Base-by-base conservation (phyloP, 2,113 vertebrate genomes). In the Thunnus maccoyii region DNA sequence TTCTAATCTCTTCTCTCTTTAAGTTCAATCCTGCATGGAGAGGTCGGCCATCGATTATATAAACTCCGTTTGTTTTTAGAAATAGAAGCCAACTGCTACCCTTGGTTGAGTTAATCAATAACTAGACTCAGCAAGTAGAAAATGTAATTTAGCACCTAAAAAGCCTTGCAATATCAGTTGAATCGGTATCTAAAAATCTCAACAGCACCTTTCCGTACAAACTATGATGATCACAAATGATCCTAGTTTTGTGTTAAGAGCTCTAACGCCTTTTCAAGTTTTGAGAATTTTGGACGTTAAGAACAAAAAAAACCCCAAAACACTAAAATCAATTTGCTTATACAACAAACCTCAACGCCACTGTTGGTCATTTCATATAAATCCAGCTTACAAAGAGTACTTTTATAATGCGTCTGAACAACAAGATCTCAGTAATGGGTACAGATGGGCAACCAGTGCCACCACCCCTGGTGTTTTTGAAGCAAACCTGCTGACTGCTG, bases 401-500 rank as follows among this genome's bases (percentile, higher is more conserved):
- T 36, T 80, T 27, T 16, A 6, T 20, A 54, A 64, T 36, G 47
- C 1, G 69, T 51, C 5, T 3, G 14, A 71, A 82, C 52, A 84
- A 50, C 47, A 55, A 15, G 46, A 54, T 55, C 12, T 85, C 25
- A 54, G 69, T 69, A 69, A 30, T 9, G 18, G 69, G 78, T 85
- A 44, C 83, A 79, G 72, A 88, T 70, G 67, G 76, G 71, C 60
- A 57, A 76, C n/a, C 60, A 55, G 71, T 63, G 58, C 70, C 66
- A 51, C 73, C 88, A 78, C 70, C 87, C 48, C 51, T 77, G 74
- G 48, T 63, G 88, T 72, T 88, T 90, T 85, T 67, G 52, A 91
- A 72, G 73, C 47, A 81, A 87, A 90, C 66, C 61, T 85, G 88
- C 88, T 92, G 89, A 93, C 87, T 68, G 69, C 72, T 80, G 72